Evolutionary conservation across 2,797 vertebrate species (phyloP), one percentile per base, ranked within the genome.

Genomic region (Diglossa cyanea): DNA sequence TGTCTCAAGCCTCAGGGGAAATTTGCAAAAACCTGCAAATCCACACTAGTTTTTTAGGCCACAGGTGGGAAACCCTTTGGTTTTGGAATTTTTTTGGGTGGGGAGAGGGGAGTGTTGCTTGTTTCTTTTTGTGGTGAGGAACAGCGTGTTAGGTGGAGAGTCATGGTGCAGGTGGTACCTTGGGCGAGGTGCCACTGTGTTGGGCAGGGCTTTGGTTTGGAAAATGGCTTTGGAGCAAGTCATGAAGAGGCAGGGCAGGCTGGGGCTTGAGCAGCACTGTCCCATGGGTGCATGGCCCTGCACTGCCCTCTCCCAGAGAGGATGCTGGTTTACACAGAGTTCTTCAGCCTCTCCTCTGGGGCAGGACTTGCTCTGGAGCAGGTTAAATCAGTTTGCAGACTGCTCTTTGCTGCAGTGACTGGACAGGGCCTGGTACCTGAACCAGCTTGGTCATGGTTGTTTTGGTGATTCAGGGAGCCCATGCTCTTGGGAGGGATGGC

Each of bases 201-300:
- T 70, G 87, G 74, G 78, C 67, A 85, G 77, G 70, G 55, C 74
- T 87, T 79, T 87, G 55, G 44, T 66, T 89, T 91, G 75, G 51
- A 55, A 86, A 62, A 30, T 0, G 2, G n/a, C 50, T 91, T 86
- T 75, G 67, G 81, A 87, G 42, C 50, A 86, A 83, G 48, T 47
- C 1, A 2, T 1, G 11, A 60, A 55, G 61, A 53, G 50, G 30
- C 66, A 88, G 57, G 45, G 60, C 44, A 58, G 83, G 80, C 45
- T 7, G 7, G 55, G 80, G 73, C 65, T 88, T 1, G 3, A 70
- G 68, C n/a, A 57, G 17, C 7, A 3, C 76, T 66, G 68, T 26
- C 47, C 37, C 3, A 2, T 8, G 16, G 37, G 5, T 85, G 28
- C 0, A 0, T 55, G 54, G 47, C 45, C 88, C 50, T 87, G 33